Percentiles rank a stretch among this genome's conserved stretches.
phyloP scores from a whole-genome alignment of 2,888 invertebrate species.

The Athalia cordata region DNA sequence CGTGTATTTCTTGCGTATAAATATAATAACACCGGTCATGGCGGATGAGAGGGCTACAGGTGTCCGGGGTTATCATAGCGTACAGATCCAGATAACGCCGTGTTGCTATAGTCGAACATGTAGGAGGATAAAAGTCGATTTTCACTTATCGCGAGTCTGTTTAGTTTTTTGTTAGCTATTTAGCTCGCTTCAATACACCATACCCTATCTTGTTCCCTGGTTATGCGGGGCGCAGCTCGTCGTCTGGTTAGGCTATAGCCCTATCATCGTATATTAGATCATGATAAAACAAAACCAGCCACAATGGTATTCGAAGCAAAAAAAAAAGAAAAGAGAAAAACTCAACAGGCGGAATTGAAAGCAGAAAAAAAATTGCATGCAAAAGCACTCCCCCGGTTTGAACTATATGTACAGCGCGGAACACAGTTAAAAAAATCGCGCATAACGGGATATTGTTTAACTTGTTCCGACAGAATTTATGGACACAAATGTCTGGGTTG shows the following conservation, averaged over 20 bases:
- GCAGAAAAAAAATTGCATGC: no score
- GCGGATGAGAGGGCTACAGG: conserved; percentile 43
- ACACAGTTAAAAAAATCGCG: background rate
- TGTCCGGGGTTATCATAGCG: conserved; percentile 31
- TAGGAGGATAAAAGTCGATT: background rate
- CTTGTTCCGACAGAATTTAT: conserved; percentile 31
- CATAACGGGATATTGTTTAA: conserved; percentile 1
- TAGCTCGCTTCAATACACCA: conserved; percentile 1
- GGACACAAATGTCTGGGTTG: conserved; percentile 43
- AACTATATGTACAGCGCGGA: no score
- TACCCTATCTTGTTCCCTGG: background rate
- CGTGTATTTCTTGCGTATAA: background rate
- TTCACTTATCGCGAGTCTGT: conserved; percentile 25
- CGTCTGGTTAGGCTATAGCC: no score
- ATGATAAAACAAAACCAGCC: no score
- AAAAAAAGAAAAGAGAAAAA: no score
- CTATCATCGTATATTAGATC: no score
- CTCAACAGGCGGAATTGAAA: no score
- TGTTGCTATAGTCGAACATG: background rate
- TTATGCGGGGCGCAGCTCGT: no score
- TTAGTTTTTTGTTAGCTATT: conserved; percentile 1
- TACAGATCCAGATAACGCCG: conserved; percentile 22
- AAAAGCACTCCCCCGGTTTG: no score
- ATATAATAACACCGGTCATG: conserved; percentile 31
- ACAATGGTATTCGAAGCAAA: no score